These are phyloP conservation scores for Rhinichthys klamathensis DNA, from an alignment of 2,113 vertebrate genomes.

Conservation along the genomic window DNA sequence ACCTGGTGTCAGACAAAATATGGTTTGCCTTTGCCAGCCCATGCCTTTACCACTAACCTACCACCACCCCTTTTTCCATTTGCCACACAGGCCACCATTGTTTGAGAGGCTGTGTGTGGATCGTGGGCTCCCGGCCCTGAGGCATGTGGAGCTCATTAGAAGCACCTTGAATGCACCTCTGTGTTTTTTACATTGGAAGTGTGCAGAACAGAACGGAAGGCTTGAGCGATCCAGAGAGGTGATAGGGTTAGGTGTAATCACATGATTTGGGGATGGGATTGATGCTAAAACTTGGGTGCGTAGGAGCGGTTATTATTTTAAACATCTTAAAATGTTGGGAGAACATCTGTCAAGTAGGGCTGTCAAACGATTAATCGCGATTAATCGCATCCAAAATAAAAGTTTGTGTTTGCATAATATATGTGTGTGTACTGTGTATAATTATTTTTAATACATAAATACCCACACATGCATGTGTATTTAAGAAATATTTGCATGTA, in stretches of 20 bases:
- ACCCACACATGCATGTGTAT: no score
- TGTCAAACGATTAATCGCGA: no score
- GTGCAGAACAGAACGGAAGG: not conserved
- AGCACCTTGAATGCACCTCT: not conserved
- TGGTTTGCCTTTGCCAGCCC: not conserved
- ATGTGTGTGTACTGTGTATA: no score
- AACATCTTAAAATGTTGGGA: not conserved
- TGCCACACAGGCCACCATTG: constrained; percentile 14
- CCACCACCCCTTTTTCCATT: not conserved
- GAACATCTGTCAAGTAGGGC: no score
- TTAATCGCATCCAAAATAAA: no score
- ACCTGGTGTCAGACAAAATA: not conserved
- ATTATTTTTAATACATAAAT: no score
- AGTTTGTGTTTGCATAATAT: no score
- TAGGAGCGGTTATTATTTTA: not conserved
- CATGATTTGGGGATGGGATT: not conserved
- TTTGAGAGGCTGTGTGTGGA: not conserved
- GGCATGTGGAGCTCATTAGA: constrained; percentile 19
- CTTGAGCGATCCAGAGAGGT: not conserved
- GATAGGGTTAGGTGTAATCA: not conserved
- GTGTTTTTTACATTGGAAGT: constrained; percentile 4
- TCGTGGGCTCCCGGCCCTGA: not conserved
- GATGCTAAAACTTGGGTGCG: not conserved
- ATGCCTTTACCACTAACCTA: not conserved
- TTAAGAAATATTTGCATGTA: no score